Evolutionary conservation across 2,888 invertebrate genomes (phyloP).

Genomic region (Drosophila affinis): DNA sequence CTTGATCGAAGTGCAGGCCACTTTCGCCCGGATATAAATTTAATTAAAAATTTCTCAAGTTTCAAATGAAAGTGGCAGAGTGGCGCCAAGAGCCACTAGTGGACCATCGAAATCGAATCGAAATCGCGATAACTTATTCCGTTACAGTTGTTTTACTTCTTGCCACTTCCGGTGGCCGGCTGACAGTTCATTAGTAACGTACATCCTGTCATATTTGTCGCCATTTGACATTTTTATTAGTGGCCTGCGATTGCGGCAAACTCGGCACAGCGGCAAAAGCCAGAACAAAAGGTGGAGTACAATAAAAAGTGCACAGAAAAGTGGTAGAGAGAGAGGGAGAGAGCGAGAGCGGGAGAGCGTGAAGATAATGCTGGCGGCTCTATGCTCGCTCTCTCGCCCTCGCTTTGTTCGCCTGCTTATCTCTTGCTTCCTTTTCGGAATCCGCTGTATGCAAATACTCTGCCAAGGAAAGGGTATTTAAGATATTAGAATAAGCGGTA

Average conservation of each 20-base stretch:
- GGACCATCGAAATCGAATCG: slow-evolving; percentile 11
- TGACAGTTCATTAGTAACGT: slow-evolving; percentile 74
- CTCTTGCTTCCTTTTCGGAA: slow-evolving; percentile 10
- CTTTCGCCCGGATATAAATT: slow-evolving; percentile 9
- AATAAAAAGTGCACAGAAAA: slow-evolving; percentile 31
- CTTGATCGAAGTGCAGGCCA: slow-evolving; percentile 1
- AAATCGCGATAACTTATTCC: slow-evolving; percentile 18
- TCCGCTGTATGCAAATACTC: not conserved
- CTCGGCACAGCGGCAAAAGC: not conserved
- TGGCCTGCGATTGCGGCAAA: slow-evolving; percentile 30
- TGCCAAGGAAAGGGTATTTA: not conserved
- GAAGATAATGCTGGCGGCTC: slow-evolving; percentile 15
- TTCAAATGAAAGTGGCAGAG: not conserved
- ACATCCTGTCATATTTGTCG: slow-evolving; percentile 72
- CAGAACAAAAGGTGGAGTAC: slow-evolving; percentile 20
- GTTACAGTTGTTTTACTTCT: not conserved
- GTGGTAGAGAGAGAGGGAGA: slow-evolving; percentile 4
- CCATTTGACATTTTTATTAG: slow-evolving; percentile 66
- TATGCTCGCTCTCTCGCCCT: not conserved
- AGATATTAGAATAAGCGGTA: not conserved
- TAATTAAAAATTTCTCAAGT: slow-evolving; percentile 19
- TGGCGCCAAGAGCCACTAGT: not conserved
- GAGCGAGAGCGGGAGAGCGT: not conserved
- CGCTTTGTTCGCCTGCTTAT: slow-evolving; percentile 24
- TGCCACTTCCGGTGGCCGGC: not conserved